Evolutionary conservation across 92 coral and sea anemone genomes (phyloP).

Genomic region (Phenganax marumi): DNA sequence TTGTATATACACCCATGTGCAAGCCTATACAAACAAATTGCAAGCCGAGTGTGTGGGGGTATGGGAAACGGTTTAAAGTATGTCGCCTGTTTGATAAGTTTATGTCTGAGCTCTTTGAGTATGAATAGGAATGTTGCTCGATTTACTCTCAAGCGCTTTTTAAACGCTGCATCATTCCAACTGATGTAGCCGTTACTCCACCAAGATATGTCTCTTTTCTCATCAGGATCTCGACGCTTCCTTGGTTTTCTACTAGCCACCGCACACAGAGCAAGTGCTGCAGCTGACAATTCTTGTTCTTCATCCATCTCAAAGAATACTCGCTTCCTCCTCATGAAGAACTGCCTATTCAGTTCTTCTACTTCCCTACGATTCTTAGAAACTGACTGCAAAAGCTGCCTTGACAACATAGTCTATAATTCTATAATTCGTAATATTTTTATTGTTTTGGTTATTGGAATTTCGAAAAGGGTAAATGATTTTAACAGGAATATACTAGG

Average conservation of each 20-base stretch:
- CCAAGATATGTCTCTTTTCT: slow-evolving; percentile 49
- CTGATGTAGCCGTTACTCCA: slow-evolving; percentile 52
- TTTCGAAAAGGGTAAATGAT: too few relatives aligned
- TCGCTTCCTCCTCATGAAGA: too few relatives aligned
- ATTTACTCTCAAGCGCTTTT: slow-evolving; percentile 49
- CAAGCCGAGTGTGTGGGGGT: slow-evolving; percentile 5
- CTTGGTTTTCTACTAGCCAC: slow-evolving; percentile 20
- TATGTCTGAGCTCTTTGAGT: slow-evolving; percentile 40
- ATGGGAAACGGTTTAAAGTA: too few relatives aligned
- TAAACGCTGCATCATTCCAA: slow-evolving; percentile 54
- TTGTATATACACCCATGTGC: slow-evolving; percentile 37
- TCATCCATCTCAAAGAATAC: too few relatives aligned
- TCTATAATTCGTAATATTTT: too few relatives aligned
- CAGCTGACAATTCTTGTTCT: too few relatives aligned
- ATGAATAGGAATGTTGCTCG: slow-evolving; percentile 58
- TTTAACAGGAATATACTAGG: too few relatives aligned
- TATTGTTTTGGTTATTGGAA: too few relatives aligned
- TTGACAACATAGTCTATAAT: not conserved
- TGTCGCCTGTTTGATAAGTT: not conserved
- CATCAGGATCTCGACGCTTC: slow-evolving; percentile 37
- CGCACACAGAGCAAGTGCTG: too few relatives aligned
- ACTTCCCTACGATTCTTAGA: slow-evolving; percentile 39
- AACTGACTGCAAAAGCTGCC: slow-evolving; percentile 34
- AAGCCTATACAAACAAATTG: not conserved
- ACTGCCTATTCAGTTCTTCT: too few relatives aligned